These are phyloP conservation scores for Pheucticus melanocephalus DNA, from an alignment of 2,113 vertebrate genomes.

Conservation along the genomic window DNA sequence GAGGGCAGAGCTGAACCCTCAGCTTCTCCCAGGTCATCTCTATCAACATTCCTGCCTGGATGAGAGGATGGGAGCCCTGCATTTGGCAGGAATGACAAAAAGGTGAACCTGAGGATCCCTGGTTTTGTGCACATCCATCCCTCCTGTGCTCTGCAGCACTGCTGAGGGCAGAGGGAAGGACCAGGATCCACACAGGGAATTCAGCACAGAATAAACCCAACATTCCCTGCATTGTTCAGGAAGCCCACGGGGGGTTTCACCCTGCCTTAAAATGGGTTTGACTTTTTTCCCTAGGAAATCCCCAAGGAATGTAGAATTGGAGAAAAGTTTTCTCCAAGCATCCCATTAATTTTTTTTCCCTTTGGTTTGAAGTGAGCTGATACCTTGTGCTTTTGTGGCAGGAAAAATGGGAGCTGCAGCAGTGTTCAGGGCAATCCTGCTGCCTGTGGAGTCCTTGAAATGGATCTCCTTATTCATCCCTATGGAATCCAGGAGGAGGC, in stretches of 20 bases:
- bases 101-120: not conserved
- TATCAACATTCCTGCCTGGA: not conserved
- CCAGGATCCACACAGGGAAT: constrained; percentile 1
- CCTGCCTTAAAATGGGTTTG: not conserved
- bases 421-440: not conserved
- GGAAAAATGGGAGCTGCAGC: not conserved
- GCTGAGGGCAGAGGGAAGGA: not conserved
- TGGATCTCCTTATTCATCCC: not conserved
- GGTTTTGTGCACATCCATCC: not conserved
- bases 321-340: constrained; percentile 5
- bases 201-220: not conserved
- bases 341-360: constrained; percentile 5
- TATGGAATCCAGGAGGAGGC: not conserved
- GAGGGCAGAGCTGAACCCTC: not conserved
- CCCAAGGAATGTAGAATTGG: not conserved
- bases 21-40: not conserved
- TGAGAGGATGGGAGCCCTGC: not conserved
- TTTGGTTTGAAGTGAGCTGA: not conserved
- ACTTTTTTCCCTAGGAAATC: not conserved
- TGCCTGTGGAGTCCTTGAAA: constrained; percentile 11
- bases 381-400: not conserved
- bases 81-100: not conserved
- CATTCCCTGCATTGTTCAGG: constrained; percentile 3
- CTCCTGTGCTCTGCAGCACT: not conserved
- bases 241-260: not conserved